These are phyloP conservation scores for Vespertilio murinus DNA, from an alignment of 2,797 vertebrate species.

Conservation along the genomic window DNA sequence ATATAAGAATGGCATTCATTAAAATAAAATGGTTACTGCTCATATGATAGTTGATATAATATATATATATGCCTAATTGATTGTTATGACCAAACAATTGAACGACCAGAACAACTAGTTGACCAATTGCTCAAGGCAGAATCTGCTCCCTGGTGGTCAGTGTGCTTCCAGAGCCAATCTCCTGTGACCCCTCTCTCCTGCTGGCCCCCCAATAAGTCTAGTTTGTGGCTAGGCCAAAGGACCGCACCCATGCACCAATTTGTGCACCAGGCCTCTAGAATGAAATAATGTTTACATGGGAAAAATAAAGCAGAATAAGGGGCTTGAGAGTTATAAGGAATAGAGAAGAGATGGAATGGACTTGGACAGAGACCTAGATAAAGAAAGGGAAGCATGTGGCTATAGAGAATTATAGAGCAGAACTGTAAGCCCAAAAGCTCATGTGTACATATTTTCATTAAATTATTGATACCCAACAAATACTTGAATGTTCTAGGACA, in stretches of 20 bases:
- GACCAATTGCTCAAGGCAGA: no score
- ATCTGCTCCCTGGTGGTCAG: no score
- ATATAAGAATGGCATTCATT: no score
- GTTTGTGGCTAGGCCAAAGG: no score
- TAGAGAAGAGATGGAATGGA: neutral
- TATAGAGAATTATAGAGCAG: neutral
- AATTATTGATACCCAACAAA: neutral
- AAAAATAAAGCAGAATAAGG: neutral
- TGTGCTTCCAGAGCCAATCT: no score
- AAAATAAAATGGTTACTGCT: neutral
- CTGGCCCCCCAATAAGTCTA: no score
- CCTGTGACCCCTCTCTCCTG: no score
- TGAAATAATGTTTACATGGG: neutral
- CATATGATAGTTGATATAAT: neutral
- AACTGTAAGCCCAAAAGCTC: neutral
- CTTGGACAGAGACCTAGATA: neutral
- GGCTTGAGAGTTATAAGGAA: neutral
- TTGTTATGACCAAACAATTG: no score
- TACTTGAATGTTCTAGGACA: neutral
- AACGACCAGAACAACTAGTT: no score
- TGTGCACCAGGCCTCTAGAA: neutral
- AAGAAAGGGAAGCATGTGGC: neutral
- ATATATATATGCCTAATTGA: no score
- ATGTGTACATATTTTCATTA: neutral
- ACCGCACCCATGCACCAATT: no score